These are phyloP conservation scores for Leptopilina boulardi DNA, from an alignment of 1,140 invertebrate species.

Conservation along the genomic window DNA sequence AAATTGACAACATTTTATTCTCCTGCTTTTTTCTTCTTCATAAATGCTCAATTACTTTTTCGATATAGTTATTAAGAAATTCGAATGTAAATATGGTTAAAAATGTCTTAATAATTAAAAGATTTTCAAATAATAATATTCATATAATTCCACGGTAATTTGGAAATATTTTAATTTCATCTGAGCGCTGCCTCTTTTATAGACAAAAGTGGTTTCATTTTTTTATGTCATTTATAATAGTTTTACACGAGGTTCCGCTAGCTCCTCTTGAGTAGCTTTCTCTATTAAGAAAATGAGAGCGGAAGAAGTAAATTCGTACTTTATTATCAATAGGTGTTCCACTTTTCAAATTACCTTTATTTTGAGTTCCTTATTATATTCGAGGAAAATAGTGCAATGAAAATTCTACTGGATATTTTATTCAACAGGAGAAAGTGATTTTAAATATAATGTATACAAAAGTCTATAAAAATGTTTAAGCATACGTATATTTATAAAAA, in stretches of 20 bases:
- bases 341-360: slow-evolving; percentile 8
- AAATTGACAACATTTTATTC: no score
- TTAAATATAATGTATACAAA: neutral
- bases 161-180: slow-evolving; percentile 1
- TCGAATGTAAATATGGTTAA: no score
- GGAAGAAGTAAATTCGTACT: slow-evolving; percentile 16
- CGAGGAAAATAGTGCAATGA: slow-evolving; percentile 6
- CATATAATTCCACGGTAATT: neutral
- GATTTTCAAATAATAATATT: neutral
- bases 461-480: neutral
- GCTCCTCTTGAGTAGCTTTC: slow-evolving; percentile 7
- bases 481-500: neutral
- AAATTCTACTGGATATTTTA: neutral
- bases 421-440: neutral
- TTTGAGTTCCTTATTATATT: slow-evolving; percentile 24
- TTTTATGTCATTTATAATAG: slow-evolving; percentile 20
- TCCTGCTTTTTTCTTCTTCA: no score
- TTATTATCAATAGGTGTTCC: slow-evolving; percentile 25
- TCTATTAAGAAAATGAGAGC: slow-evolving; percentile 32
- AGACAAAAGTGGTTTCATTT: neutral
- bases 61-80: no score
- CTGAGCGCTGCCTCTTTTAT: neutral
- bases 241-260: neutral
- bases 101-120: no score
- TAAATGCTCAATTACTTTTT: no score